phyloP scores from a whole-genome alignment of 2,113 vertebrate species.

The Sphyrna mokarran region DNA sequence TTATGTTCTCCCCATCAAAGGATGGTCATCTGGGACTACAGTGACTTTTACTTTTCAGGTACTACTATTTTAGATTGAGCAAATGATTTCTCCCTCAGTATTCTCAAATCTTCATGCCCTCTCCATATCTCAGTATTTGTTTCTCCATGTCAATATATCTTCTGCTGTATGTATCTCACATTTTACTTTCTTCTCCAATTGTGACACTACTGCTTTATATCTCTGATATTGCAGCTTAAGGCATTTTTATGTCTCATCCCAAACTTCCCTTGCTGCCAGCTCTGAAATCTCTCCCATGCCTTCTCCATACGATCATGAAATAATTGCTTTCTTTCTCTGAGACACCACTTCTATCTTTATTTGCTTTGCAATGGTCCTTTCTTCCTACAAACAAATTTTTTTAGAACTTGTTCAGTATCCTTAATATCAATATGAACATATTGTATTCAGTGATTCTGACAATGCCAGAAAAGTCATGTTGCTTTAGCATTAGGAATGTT shows the following conservation, averaged over 20 bases:
- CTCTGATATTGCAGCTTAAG: neutral
- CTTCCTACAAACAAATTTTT: neutral
- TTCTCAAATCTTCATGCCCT: neutral
- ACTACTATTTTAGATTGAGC: neutral
- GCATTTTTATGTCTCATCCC: neutral
- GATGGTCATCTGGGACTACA: too few species aligned
- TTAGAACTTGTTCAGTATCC: neutral
- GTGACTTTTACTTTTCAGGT: too few species aligned
- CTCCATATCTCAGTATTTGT: neutral
- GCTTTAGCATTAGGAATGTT: neutral
- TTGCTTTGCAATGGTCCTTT: neutral
- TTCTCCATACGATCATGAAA: neutral
- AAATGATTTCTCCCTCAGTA: neutral
- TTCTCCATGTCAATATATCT: neutral
- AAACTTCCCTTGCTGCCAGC: neutral
- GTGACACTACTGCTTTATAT: neutral
- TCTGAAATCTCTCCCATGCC: neutral
- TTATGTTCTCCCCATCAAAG: too few species aligned
- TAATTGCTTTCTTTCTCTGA: neutral
- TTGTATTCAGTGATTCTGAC: neutral
- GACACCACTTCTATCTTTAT: neutral
- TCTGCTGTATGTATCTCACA: neutral
- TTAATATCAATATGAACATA: neutral
- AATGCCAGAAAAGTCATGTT: neutral
- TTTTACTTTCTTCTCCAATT: neutral